Conservation (phyloP, 2,113 vertebrate genomes). For the Ptilonorhynchus violaceus region DNA sequence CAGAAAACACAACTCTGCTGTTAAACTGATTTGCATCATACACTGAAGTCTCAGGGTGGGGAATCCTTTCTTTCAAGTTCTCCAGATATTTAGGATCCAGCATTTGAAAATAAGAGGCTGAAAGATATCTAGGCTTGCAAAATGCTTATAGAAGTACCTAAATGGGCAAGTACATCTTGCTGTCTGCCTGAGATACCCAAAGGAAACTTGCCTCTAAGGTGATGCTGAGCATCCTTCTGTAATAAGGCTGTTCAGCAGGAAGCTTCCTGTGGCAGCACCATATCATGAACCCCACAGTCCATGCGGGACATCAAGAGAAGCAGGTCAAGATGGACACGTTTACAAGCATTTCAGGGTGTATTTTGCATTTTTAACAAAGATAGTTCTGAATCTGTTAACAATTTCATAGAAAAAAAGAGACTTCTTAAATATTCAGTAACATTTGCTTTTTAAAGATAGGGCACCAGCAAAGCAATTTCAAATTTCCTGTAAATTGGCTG, state of each 20-base stretch:
- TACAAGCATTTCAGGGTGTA: background rate
- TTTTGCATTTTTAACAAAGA: background rate
- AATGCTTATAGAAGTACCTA: background rate
- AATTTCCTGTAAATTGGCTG: background rate
- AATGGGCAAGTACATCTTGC: background rate
- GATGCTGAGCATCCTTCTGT: background rate
- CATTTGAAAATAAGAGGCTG: background rate
- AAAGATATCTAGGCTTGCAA: background rate
- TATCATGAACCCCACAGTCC: background rate
- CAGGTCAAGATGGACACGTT: background rate
- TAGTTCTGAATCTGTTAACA: background rate
- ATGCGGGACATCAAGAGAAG: background rate
- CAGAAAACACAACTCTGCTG: background rate
- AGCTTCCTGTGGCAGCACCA: background rate
- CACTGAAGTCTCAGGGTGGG: rapidly evolving
- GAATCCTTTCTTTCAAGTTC: background rate
- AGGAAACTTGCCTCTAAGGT: background rate
- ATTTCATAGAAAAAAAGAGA: background rate
- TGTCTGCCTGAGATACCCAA: background rate
- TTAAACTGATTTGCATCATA: background rate
- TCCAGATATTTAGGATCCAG: background rate
- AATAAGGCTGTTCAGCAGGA: background rate
- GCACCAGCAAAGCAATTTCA: background rate
- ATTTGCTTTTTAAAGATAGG: background rate
- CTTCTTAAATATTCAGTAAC: background rate